Evolutionary conservation across 2,888 invertebrate species (phyloP).

Genomic region (Netelia fuscicornis): DNA sequence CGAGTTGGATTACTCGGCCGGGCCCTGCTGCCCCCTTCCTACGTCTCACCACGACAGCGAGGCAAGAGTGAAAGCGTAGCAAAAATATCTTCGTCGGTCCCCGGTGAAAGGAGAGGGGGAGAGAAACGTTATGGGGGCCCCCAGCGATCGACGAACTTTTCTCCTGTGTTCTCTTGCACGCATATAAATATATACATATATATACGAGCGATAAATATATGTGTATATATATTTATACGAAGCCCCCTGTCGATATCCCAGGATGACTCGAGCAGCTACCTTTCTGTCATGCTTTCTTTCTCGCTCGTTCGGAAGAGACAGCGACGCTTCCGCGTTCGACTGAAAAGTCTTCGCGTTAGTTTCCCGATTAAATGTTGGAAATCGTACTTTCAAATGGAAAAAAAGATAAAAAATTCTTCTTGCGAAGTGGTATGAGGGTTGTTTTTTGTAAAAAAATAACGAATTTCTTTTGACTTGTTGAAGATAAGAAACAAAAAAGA

Average conservation of each 20-base stretch:
- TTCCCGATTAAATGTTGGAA: constrained; percentile 21
- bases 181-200: constrained; percentile 13
- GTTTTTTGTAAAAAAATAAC: not conserved
- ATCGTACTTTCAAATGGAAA: not conserved
- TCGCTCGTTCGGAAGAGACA: constrained; percentile 29
- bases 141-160: constrained; percentile 61
- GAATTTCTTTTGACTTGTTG: not conserved
- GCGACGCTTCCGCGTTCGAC: constrained; percentile 49
- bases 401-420: not conserved
- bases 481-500: not conserved
- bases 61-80: constrained; percentile 71
- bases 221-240: not conserved
- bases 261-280: constrained; percentile 22
- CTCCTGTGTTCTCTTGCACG: constrained; percentile 45
- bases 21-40: not conserved
- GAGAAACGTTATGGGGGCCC: constrained; percentile 57
- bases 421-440: not conserved
- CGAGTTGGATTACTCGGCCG: constrained; percentile 33
- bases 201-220: not conserved
- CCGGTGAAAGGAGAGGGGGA: constrained; percentile 23
- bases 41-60: not conserved
- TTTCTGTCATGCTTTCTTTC: constrained; percentile 44
- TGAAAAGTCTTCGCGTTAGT: constrained; percentile 25
- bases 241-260: constrained; percentile 43
- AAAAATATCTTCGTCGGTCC: constrained; percentile 63